Conservation (phyloP, 23 tunicate genomes). For the Ciona savignyi region DNA sequence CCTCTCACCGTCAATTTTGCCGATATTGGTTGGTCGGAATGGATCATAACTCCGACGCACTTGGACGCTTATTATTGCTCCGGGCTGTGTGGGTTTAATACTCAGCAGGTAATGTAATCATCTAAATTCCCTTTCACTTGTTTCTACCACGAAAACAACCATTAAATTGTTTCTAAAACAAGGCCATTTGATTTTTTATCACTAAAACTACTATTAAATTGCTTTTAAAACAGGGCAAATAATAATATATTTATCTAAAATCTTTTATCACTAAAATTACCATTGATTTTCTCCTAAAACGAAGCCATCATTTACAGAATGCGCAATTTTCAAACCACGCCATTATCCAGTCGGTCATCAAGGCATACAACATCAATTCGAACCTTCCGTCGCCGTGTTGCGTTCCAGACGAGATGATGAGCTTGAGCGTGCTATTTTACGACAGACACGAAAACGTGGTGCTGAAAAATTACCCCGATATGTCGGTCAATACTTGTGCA, state of each 20-base stretch:
- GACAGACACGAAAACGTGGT: constrained; percentile 75
- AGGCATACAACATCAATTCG: constrained; percentile 20
- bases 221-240: no score
- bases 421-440: constrained; percentile 61
- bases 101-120: constrained; percentile 40
- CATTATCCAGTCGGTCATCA: constrained; percentile 76
- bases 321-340: constrained; percentile 75
- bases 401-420: constrained; percentile 74
- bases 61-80: constrained; percentile 87
- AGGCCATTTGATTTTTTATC: no score
- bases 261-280: no score
- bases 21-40: constrained; percentile 72
- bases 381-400: constrained; percentile 92
- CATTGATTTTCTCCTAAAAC: no score
- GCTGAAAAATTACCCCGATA: constrained; percentile 64
- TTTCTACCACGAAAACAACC: no score
- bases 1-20: constrained; percentile 55
- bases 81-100: constrained; percentile 56
- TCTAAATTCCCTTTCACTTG: no score
- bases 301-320: not conserved
- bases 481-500: constrained; percentile 67
- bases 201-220: no score
- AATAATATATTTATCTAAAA: no score
- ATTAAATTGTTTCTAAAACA: no score
- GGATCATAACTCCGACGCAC: constrained; percentile 73